Evolutionary conservation across 2,888 invertebrate genomes (phyloP), one percentile per base, ranked within the genome.

Genomic region (Schrankia costaestrigalis): DNA sequence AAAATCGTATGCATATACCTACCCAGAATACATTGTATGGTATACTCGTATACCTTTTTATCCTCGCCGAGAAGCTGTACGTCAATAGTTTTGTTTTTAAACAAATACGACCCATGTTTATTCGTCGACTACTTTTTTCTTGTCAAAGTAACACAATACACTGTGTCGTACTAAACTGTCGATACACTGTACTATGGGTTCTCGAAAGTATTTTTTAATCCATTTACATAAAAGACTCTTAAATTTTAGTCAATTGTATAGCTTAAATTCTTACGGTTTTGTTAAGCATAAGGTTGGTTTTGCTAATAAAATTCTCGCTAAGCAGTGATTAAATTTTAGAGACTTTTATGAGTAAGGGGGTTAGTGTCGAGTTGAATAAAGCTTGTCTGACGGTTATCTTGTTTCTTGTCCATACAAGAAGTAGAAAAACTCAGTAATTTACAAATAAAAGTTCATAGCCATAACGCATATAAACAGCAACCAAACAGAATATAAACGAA

Each of bases 121-220:
- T 49, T 26, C 47, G 54, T 51, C 60, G 45, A 59, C 56, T 63
- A 58, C 65, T 71, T 73, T 72, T 72, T 74, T 69, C 65, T 55
- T 64, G 65, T 64, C 49, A 46, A 53, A 64, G 67, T 64, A 71
- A 73, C 58, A 67, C 58, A 59, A 71, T 70, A 51, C 60, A 58
- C 47, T 59, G 50, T 56, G 53, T 56, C 51, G 57, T 46, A 58
- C 61, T 63, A 63, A 65, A 62, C 63, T 55, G 61, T 56, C 42
- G 26, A 10, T 22, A 9, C 24, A 12, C 10, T 38, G 13, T 52
- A 56, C 52, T 30, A 46, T 46, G 35, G 25, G 31, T 41, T 31
- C 19, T 18, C 17, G 38, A 33, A 24, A n/a, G n/a, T n/a, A n/a
- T n/a, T n/a, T n/a, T n/a, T 32, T 11, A 9, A 10, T 9, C 11